phyloP scores from a whole-genome alignment of 1,140 invertebrate genomes.

The Ylistrum balloti region DNA sequence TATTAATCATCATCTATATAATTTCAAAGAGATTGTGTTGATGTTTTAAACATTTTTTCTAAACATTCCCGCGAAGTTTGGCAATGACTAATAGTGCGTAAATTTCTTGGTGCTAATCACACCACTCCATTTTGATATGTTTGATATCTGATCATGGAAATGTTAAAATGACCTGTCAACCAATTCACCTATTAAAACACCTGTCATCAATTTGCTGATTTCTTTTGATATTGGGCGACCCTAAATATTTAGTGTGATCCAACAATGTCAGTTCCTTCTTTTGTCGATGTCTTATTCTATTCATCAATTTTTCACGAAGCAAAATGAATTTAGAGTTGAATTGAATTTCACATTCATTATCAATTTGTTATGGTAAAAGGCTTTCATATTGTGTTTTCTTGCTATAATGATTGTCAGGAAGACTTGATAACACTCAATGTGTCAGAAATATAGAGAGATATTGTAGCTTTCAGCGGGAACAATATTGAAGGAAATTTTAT shows the following conservation, averaged over 20 bases:
- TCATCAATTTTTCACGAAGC: neutral
- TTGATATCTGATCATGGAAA: neutral
- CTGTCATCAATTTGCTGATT: neutral
- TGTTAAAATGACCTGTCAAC: neutral
- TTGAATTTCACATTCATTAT: neutral
- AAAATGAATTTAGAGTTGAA: neutral
- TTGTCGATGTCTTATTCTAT: neutral
- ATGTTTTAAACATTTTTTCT: neutral
- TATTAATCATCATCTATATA: neutral
- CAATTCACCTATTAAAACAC: neutral
- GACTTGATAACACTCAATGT: neutral
- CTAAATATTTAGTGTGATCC: neutral
- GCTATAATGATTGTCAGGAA: neutral
- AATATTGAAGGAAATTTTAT: too few species aligned
- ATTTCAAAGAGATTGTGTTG: neutral
- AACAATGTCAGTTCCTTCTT: neutral
- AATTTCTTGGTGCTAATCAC: neutral
- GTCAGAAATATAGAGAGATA: too few species aligned
- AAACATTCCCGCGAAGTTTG: neutral
- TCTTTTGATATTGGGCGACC: neutral
- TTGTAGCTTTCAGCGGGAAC: too few species aligned
- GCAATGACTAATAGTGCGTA: neutral
- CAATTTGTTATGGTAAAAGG: neutral
- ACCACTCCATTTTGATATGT: neutral
- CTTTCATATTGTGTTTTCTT: neutral